Percentiles rank a stretch among this genome's conserved stretches.
These are phyloP conservation scores for Brachyalestes nurse DNA, from an alignment of 2,797 vertebrate species.

Conservation along the genomic window DNA sequence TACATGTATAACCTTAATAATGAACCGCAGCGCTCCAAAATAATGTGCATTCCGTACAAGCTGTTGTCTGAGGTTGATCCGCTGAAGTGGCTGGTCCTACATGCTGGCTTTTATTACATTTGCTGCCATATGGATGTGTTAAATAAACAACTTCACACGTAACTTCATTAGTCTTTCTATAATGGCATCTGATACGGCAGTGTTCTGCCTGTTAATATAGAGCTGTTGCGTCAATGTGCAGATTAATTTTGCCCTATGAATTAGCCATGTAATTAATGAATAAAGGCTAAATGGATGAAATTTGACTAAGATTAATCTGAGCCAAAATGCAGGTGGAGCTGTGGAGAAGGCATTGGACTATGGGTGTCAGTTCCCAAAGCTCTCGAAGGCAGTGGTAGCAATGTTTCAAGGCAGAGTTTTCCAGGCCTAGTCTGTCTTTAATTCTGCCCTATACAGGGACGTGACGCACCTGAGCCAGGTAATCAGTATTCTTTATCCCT, in stretches of 20 bases:
- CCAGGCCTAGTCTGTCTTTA: neutral
- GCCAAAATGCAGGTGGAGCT: conserved; percentile 1
- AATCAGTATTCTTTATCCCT: neutral
- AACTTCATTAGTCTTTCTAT: conserved; percentile 34
- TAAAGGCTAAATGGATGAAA: conserved; percentile 43
- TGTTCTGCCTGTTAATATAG: conserved; percentile 46
- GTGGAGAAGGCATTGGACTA: neutral
- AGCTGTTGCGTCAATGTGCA: conserved; percentile 43
- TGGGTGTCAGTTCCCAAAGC: neutral
- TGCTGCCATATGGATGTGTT: conserved; percentile 26
- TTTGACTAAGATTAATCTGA: conserved; percentile 47
- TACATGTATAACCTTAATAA: neutral
- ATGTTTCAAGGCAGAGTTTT: neutral
- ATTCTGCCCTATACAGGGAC: neutral
- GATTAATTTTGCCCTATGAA: conserved; percentile 42
- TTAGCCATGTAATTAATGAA: conserved; percentile 52
- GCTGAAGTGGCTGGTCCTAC: conserved; percentile 17
- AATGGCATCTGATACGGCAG: conserved; percentile 38
- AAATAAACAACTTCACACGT: conserved; percentile 36
- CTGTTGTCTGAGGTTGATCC: neutral
- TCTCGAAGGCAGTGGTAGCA: neutral
- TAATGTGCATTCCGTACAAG: neutral
- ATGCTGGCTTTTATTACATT: conserved; percentile 26
- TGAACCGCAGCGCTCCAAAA: neutral
- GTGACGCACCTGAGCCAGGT: conserved; percentile 8